Base-by-base conservation (phyloP, 2,113 vertebrate genomes). In the Polypterus senegalus region DNA sequence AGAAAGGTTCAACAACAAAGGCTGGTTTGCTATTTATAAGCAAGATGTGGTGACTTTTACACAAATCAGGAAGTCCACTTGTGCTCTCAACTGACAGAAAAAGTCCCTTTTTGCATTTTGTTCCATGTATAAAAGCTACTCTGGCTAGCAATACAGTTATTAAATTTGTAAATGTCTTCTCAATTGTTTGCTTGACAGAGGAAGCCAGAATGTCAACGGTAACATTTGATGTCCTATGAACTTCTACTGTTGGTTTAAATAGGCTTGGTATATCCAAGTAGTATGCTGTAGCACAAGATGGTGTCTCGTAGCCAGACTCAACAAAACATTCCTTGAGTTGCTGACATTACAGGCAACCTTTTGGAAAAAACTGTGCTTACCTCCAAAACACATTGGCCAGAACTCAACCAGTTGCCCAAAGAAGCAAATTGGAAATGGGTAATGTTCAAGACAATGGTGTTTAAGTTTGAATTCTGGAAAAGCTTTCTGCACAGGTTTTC, bases 301-400 rank as follows among this genome's bases (percentile, higher is more conserved):
- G 10, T 62, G 61, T 7, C 61, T 62, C n/a, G 9, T 8, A 45
- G 61, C 27, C 10, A 62, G 11, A 62, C 45, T 62, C 9, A 27
- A 27, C 3, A 55, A 44, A 10, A 62, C 9, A 10, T 53, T 54
- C 54, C 47, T 59, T 5, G 4, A 59, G 48, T 59, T 59, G 5
- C 9, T 27, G 27, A 27, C 27, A 27, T 27, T 27, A 27, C 27
- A 27, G 27, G 27, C 27, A 2, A 47, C 64, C 8, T 64, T 62
- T 8, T 67, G 65, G 9, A 70, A 70, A 70, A 70, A 70, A 3
- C 46, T 65, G 49, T 67, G 66, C n/a, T 67, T 65, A 1, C 61
- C 47, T 7, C 66, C 64, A 54, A 69, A 69, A n/a, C 47, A 3
- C 1, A 61, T 43, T 8, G 61, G 63, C 58, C 58, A 66, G 7